Percentiles rank a stretch among this genome's conserved stretches.
Evolutionary conservation across 2,888 invertebrate species (phyloP).

Genomic region (Mechanitis mazaeus): DNA sequence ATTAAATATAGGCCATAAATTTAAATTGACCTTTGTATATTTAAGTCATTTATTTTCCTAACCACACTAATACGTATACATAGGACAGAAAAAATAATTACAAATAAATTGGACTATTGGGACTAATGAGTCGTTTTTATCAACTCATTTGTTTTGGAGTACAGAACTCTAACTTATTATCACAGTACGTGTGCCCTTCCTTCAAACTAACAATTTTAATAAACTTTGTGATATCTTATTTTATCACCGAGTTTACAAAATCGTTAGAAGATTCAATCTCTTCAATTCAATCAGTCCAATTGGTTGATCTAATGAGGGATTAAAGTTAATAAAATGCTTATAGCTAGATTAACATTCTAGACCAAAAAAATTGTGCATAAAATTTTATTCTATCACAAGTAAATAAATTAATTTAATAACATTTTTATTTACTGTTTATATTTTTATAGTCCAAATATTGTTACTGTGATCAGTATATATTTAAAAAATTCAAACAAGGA

Average conservation of each 20-base stretch:
- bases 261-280: slow-evolving; percentile 43
- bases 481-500: too few species aligned
- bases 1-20: not conserved
- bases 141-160: too few species aligned
- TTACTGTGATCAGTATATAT: too few species aligned
- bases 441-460: too few species aligned
- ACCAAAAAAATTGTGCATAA: too few species aligned
- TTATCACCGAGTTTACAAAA: slow-evolving; percentile 27
- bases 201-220: slow-evolving; percentile 30
- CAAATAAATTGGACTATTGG: not conserved
- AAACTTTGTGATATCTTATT: slow-evolving; percentile 5
- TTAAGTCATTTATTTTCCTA: not conserved
- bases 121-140: not conserved
- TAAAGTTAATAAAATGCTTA: not conserved
- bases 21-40: not conserved
- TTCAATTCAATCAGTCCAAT: slow-evolving; percentile 46
- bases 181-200: slow-evolving; percentile 57
- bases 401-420: too few species aligned
- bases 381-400: too few species aligned
- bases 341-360: too few species aligned
- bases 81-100: not conserved
- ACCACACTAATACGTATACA: not conserved
- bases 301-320: not conserved
- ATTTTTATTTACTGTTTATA: too few species aligned
- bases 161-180: slow-evolving; percentile 46